Conservation (phyloP, 2,888 invertebrate species). For the Coleophora flavipennella region DNA sequence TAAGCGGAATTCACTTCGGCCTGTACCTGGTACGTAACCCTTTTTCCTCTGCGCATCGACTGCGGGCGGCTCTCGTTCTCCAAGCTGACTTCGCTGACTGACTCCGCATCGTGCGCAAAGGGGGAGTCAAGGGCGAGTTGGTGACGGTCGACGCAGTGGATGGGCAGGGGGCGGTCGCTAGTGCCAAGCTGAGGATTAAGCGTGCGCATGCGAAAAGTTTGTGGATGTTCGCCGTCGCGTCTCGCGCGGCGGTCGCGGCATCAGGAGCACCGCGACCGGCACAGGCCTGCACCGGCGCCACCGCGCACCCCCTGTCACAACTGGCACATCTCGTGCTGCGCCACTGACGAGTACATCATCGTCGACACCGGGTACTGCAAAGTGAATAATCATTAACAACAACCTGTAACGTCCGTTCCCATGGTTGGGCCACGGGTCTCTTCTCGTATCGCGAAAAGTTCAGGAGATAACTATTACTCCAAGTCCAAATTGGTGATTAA, state of each 20-base stretch:
- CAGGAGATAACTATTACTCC: too few relatives aligned
- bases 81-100: slow-evolving; percentile 54
- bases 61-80: slow-evolving; percentile 58
- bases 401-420: too few relatives aligned
- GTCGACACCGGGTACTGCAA: slow-evolving; percentile 69
- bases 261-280: slow-evolving; percentile 56
- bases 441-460: too few relatives aligned
- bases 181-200: slow-evolving; percentile 26
- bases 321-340: slow-evolving; percentile 78
- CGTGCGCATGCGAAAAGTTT: slow-evolving; percentile 40
- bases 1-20: slow-evolving; percentile 48
- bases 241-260: slow-evolving; percentile 54
- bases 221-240: slow-evolving; percentile 25
- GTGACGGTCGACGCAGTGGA: slow-evolving; percentile 44
- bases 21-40: slow-evolving; percentile 57
- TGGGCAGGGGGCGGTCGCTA: slow-evolving; percentile 20
- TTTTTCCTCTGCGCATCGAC: slow-evolving; percentile 29
- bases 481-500: too few relatives aligned
- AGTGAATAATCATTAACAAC: not conserved
- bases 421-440: too few relatives aligned
- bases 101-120: slow-evolving; percentile 50
- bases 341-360: slow-evolving; percentile 76
- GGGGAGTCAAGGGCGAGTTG: slow-evolving; percentile 20
- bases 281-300: slow-evolving; percentile 45
- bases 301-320: slow-evolving; percentile 75